A percentile compares a stretch with the other conserved stretches of the same genome.
These are phyloP conservation scores for Anser brachyrhynchus DNA, from an alignment of 2,113 vertebrate genomes.

Conservation along the genomic window DNA sequence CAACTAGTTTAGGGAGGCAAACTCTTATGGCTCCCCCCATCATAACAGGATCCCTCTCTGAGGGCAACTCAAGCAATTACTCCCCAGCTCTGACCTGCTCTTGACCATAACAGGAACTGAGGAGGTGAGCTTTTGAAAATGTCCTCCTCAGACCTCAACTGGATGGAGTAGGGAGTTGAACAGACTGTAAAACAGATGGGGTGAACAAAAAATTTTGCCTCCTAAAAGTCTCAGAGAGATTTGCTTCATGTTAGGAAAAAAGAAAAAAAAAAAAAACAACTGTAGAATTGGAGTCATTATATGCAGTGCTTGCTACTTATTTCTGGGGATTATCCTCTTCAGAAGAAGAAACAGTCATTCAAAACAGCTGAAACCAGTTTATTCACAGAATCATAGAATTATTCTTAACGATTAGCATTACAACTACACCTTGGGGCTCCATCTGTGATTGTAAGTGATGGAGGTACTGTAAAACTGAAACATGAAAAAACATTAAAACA, in stretches of 20 bases:
- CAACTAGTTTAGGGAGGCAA: not conserved
- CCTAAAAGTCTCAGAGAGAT: not conserved
- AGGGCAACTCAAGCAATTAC: not conserved
- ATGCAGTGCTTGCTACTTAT: not conserved
- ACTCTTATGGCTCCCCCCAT: not conserved
- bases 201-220: not conserved
- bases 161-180: not conserved
- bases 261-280: not conserved
- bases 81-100: not conserved
- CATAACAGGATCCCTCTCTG: not conserved
- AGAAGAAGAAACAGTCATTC: not conserved
- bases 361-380: slow-evolving; percentile 5
- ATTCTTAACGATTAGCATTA: not conserved
- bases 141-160: not conserved
- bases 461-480: not conserved
- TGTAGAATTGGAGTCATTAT: not conserved
- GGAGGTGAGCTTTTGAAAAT: not conserved
- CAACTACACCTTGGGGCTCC: not conserved
- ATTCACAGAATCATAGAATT: not conserved
- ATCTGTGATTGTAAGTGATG: not conserved
- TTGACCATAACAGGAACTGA: not conserved
- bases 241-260: not conserved
- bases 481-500: not conserved
- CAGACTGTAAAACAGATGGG: not conserved
- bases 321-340: not conserved